Evolutionary conservation across 2,797 vertebrate genomes (phyloP), one percentile per base, ranked within the genome.

Genomic region (Epinephelus coioides): DNA sequence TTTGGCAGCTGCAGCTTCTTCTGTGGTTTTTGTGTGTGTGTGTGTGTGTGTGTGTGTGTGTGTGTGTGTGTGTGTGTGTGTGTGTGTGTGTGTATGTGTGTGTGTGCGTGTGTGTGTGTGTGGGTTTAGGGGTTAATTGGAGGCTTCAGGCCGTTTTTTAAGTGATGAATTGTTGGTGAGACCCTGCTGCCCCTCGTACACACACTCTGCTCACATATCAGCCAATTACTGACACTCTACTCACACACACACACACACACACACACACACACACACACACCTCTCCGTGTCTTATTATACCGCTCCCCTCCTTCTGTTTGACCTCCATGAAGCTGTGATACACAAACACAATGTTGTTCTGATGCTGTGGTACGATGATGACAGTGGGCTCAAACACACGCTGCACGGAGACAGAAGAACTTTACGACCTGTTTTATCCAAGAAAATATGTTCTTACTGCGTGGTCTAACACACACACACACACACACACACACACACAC

Each of bases 101-200:
- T 8, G 34, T 34, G 34, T 8, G 34, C 8, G 34, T 34, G 34
- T 34, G 18, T 55, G 63, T 63, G 53, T 19, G 12, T 59, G 56
- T 47, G 49, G 30, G 72, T 85, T 60, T 62, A 67, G 21, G 76
- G 86, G 85, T 90, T 90, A 92, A 92, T 91, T 87, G 73, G 61
- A 66, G 84, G 80, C 88, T 86, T 69, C 6, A 19, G 88, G 90
- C 64, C 44, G 12, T 84, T 87, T 81, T 50, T 73, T 49, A 85
- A 76, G 57, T 60, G 73, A 81, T 69, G 7, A 81, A 82, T 83
- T 87, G 68, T 72, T 51, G 11, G 73, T 15, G 38, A 55, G 78
- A 69, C 69, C 51, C 44, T 1, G 25, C 71, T 56, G 60, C 64
- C 65, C 51, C 67, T 73, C 59, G 49, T 1, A 50, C 72, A 73